Base-by-base conservation (phyloP, 2,888 invertebrate species). In the Griposia aprilina region DNA sequence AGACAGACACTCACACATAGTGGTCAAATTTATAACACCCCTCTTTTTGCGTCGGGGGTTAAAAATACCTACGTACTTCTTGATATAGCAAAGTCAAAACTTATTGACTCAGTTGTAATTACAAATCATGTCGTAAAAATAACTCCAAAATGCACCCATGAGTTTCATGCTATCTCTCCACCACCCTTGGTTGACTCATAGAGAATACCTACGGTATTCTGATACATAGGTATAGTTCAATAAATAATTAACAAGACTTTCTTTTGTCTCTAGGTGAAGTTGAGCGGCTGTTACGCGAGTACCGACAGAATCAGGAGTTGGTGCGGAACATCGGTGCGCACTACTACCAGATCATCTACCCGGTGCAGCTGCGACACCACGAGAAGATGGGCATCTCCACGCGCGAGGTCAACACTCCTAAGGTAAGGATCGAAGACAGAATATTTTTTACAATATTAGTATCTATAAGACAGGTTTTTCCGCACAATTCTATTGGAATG, bases 301-400 rank as follows among this genome's bases (percentile, higher is more conserved):
- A 98, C 97, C 98, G 98, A 93, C 98, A 99, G 96, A 99, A 99
- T 97, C 98, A 99, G 95, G 98, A 99, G 96, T 97, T 99, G 97
- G 98, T 99, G 90, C 98, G 98, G 90, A 98, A 98, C 97, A 99
- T 99, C 96, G 99, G 99, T 90, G 98, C 98, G 86, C 98, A 99
- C 96, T 99, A 98, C 97, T 99, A 99, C 97, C 99, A 99, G 97
- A 99, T 99, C 96, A 99, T 99, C 92, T 99, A 99, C 97, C 99
- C 99, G 88, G 99, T 99, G 90, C 99, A 99, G 97, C 97, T 99
- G 95, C 98, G 99, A 85, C 99, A 99, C 97, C 99, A 99, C 98
- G 98, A 99, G 97, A 99, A 99, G 97, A 98, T 99, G 98, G 99
- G 99, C 96, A 99, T 99, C 95, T 99, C 99, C 91, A 99, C 99